phyloP scores from a whole-genome alignment of 2,113 vertebrate genomes.

The Malaclemys terrapin region DNA sequence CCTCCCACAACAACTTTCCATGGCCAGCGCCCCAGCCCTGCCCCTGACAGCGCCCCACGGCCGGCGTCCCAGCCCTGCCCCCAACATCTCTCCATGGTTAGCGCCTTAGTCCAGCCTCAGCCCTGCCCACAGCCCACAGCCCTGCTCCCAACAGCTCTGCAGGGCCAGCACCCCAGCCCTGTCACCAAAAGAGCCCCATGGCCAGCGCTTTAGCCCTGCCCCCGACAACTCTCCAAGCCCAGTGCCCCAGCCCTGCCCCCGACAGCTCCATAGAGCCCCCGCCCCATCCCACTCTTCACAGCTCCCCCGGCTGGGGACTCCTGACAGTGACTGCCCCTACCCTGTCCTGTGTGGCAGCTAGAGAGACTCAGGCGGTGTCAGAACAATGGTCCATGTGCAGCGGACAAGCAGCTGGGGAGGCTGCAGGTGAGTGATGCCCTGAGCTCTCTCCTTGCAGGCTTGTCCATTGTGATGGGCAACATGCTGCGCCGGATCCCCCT shows the following conservation, averaged over 20 bases:
- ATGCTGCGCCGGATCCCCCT: constrained; percentile 93
- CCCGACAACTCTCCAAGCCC: neutral
- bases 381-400: fast-evolving
- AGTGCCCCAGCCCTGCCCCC: neutral
- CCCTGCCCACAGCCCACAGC: neutral
- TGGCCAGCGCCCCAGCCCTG: too few species aligned
- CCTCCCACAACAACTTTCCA: too few species aligned
- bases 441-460: constrained; percentile 80
- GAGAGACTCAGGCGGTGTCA: fast-evolving
- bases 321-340: neutral
- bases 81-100: too few species aligned
- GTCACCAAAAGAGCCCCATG: too few species aligned
- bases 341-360: fast-evolving
- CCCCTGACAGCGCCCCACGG: too few species aligned
- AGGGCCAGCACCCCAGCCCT: too few species aligned
- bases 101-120: too few species aligned
- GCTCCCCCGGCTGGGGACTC: neutral
- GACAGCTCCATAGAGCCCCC: neutral
- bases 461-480: constrained; percentile 97
- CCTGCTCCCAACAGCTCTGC: too few species aligned
- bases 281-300: neutral
- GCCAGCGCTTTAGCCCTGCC: neutral
- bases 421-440: neutral
- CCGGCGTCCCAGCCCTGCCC: too few species aligned
- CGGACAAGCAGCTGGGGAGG: fast-evolving